Evolutionary conservation across 2,113 vertebrate species (phyloP).

Genomic region (Oncorhynchus masou): DNA sequence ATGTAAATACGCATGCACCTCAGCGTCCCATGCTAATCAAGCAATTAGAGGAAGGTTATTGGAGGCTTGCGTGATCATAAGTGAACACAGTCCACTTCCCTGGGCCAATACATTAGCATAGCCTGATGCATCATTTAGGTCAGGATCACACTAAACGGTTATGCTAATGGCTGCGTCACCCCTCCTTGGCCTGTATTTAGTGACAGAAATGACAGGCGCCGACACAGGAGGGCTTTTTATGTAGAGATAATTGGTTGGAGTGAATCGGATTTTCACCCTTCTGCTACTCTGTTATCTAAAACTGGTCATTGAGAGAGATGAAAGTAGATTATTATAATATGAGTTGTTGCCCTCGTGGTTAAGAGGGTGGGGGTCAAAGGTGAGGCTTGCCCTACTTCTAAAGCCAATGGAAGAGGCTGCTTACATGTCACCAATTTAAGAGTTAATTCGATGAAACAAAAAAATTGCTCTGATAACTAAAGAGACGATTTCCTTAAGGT

Average conservation of each 20-base stretch:
- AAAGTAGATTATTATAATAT: background rate
- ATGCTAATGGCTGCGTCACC: constrained; percentile 1
- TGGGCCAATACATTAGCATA: constrained; percentile 4
- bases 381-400: too few relatives aligned
- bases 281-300: background rate
- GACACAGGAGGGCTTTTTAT: background rate
- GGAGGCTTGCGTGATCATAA: background rate
- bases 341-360: background rate
- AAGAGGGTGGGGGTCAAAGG: too few relatives aligned
- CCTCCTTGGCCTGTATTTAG: background rate
- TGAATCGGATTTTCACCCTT: background rate
- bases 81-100: background rate
- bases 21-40: constrained; percentile 11
- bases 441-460: too few relatives aligned
- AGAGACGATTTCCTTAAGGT: too few relatives aligned
- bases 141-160: constrained; percentile 16
- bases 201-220: background rate
- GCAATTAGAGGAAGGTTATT: background rate
- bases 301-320: background rate
- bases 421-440: too few relatives aligned
- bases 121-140: constrained; percentile 5
- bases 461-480: too few relatives aligned
- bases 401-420: too few relatives aligned
- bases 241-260: background rate
- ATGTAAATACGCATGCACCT: background rate